Percentiles rank a stretch among this genome's conserved stretches.
These are phyloP conservation scores for Holacanthus passer DNA, from an alignment of 2,113 vertebrate genomes.

Conservation along the genomic window DNA sequence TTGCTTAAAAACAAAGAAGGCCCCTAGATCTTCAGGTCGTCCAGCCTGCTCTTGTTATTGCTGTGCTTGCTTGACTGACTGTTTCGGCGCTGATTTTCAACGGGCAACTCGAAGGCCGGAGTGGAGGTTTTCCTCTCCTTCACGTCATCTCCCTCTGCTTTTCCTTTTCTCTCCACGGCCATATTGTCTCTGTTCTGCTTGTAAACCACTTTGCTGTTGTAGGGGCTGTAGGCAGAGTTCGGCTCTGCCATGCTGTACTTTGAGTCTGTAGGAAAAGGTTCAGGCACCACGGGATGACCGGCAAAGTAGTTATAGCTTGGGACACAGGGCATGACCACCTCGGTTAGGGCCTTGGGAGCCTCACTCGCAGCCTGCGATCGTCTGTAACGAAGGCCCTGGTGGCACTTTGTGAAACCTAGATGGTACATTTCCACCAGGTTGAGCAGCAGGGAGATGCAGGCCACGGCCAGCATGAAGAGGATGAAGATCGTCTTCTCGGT, in stretches of 20 bases:
- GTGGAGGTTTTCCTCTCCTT: conserved; percentile 68
- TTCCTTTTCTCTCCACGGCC: conserved; percentile 82
- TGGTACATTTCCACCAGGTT: conserved; percentile 92
- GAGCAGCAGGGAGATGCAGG: conserved; percentile 89
- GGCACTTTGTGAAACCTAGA: conserved; percentile 88
- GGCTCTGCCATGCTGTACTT: conserved; percentile 80
- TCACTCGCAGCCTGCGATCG: conserved; percentile 34
- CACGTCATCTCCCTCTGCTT: conserved; percentile 67
- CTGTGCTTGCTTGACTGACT: conserved; percentile 86
- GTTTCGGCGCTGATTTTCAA: conserved; percentile 75
- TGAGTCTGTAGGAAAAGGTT: conserved; percentile 73
- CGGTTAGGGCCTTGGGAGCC: conserved; percentile 64
- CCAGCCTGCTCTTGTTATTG: conserved; percentile 81
- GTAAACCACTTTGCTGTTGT: conserved; percentile 82
- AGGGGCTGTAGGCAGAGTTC: conserved; percentile 75
- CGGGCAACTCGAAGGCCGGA: conserved; percentile 61
- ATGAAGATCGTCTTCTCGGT: conserved; percentile 93
- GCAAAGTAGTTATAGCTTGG: conserved; percentile 82
- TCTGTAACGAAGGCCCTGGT: conserved; percentile 77
- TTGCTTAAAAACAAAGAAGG: conserved; percentile 1
- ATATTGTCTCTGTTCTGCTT: conserved; percentile 88
- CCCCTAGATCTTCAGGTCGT: conserved; percentile 84
- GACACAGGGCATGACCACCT: conserved; percentile 77
- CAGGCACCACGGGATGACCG: conserved; percentile 60
- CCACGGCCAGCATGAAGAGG: conserved; percentile 90